Evolutionary conservation across 2,113 vertebrate species (phyloP), one percentile per base, ranked within the genome.

Genomic region (Mustela nigripes): DNA sequence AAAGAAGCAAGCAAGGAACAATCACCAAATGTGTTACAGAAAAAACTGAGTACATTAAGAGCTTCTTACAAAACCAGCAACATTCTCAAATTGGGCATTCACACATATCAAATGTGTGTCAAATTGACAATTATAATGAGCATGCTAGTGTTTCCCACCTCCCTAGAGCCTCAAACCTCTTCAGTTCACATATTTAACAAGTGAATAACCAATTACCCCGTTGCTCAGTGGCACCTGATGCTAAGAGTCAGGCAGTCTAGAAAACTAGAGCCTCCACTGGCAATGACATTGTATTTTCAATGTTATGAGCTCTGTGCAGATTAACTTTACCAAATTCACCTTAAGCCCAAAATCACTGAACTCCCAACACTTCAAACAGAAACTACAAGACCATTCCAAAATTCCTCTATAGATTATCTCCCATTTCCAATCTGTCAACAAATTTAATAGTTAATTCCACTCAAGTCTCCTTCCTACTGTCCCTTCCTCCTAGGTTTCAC

Each of bases 321-420:
- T 33, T 60, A 56, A 58, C 15, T 31, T 89, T 33, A 82, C 26
- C 33, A 96, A 89, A 10, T 74, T 26, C 36, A 92, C 24, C 16
- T 89, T 39, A 85, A 92, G 33, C 81, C 58, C 71, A 62, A 97
- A 92, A 92, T 39, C 36, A 88, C 63, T 56, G 45, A 95, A 85
- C 11, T 73, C 24, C 11, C 14, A 62, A 67, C 2, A 94, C 16
- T 94, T 42, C 36, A 28, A 95, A 93, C 33, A 94, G 24, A 94
- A 94, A 89, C 19, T 78, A 94, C 1, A 92, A 78, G 28, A 62
- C 16, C 22, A 86, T 42, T 86, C 42, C 58, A 31, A 81, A 94
- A 89, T 58, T 69, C 63, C 42, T 50, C 19, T 94, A 36, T 74
- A 78, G 76, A 82, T 90, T 33, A 74, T 69, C 36, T 88, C 69